Base-by-base conservation (phyloP, 2,888 invertebrate species). In the Drosophila pseudotakahashii region DNA sequence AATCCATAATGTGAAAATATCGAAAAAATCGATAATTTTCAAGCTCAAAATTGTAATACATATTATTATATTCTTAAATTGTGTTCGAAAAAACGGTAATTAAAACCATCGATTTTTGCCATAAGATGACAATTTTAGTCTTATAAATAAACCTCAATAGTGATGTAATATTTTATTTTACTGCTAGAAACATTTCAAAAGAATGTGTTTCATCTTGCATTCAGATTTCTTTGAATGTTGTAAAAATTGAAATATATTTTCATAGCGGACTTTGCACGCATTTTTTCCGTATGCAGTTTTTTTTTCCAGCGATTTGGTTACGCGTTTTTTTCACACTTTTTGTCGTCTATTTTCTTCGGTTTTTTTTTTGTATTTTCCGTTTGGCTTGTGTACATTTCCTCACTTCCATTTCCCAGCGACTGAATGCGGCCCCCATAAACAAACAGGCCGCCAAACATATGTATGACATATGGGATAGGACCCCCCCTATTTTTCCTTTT, bases 161-260 rank as follows among this genome's bases (percentile, higher is more conserved):
- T 23, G 23, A 23, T 23, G 23, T 4, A n/a, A n/a, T n/a, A n/a
- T n/a, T n/a, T n/a, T n/a, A n/a, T n/a, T n/a, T n/a, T 19, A 19
- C 19, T 26, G 26, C 6, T 4, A n/a, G 26, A 7, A 19, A 41
- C 9, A 16, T 16, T 16, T 16, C 16, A 3, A 34, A 34, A 34
- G 4, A 34, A 34, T 34, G 0, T 4, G 5, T 34, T 11, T 11
- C 4, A 7, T 9, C 3, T 39, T 39, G 4, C 14, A 14, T 9
- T 39, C 7, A 2, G 1, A n/a, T 42, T 42, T 13, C 3, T 45
- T 3, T 11, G 3, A 4, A 32, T 14, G 7, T 32, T 0, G n/a
- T 9, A 5, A 6, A 66, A 79, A 74, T 72, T 77, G 58, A 79
- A 81, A 79, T 14, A 14, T 80, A 70, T 79, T 77, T 79, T 77